Evolutionary conservation across 2,797 vertebrate species (phyloP).

Genomic region (Mus spretus): DNA sequence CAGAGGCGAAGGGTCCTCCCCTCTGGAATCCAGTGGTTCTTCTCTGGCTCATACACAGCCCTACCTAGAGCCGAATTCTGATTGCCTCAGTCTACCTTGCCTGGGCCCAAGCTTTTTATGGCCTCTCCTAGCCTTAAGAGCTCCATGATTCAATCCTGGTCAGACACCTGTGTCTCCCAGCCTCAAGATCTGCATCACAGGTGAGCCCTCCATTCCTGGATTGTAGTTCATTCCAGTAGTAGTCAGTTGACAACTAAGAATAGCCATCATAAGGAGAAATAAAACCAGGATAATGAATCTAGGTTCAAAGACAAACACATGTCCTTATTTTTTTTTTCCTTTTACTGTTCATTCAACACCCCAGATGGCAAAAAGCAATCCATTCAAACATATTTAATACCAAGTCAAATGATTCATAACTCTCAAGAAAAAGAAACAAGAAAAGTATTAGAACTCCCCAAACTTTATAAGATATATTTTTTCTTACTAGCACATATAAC

Average conservation of each 20-base stretch:
- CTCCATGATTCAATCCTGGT: neutral
- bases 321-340: neutral
- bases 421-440: neutral
- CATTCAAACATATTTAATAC: neutral
- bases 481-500: neutral
- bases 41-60: neutral
- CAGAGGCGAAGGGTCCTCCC: slow-evolving; percentile 21
- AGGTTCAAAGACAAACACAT: neutral
- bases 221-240: neutral
- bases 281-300: neutral
- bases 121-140: neutral
- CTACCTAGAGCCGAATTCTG: neutral
- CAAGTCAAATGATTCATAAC: slow-evolving; percentile 44
- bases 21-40: neutral
- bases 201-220: neutral
- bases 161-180: neutral
- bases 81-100: neutral
- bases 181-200: neutral
- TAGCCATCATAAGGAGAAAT: neutral
- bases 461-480: neutral
- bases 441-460: neutral
- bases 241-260: neutral
- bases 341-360: neutral
- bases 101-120: neutral
- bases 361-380: slow-evolving; percentile 1